A percentile compares a stretch with the other conserved stretches of the same genome.
Evolutionary conservation across 1,140 invertebrate species (phyloP).

Genomic region (Drosophila subobscura): DNA sequence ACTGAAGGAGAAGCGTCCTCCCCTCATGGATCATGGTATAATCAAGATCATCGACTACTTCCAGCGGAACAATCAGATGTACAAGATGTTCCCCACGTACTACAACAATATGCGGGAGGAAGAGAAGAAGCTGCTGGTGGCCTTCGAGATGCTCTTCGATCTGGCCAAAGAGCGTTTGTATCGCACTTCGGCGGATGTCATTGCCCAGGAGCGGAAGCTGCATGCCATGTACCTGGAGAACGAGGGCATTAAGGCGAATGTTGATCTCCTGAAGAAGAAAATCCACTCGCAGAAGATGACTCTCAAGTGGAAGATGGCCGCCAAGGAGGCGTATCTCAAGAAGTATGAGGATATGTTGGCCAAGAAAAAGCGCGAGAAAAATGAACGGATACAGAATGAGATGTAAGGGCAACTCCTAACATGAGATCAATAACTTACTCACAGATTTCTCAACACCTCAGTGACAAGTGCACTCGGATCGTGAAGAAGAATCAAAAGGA

Average conservation of each 20-base stretch:
- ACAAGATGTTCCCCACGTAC: conserved; percentile 20
- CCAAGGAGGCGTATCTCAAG: conserved; percentile 24
- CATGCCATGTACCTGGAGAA: conserved; percentile 47
- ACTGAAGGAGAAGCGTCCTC: conserved; percentile 33
- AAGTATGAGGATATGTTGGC: conserved; percentile 23
- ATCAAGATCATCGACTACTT: conserved; percentile 68
- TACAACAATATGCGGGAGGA: conserved; percentile 5
- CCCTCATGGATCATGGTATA: conserved; percentile 55
- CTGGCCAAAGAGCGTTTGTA: conserved; percentile 41
- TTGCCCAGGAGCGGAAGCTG: conserved; percentile 45
- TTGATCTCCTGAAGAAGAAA: conserved; percentile 18
- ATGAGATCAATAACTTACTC: neutral
- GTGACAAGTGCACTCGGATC: conserved; percentile 31
- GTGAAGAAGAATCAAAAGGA: conserved; percentile 29
- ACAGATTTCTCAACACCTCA: neutral
- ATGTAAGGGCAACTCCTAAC: conserved; percentile 16
- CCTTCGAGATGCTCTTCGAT: conserved; percentile 39
- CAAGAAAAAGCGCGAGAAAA: conserved; percentile 31
- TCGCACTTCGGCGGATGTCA: conserved; percentile 24
- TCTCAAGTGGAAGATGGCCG: neutral
- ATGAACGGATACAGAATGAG: conserved; percentile 39
- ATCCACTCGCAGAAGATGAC: conserved; percentile 17
- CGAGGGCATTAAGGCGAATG: conserved; percentile 13
- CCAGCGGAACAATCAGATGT: conserved; percentile 40
- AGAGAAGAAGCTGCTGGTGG: conserved; percentile 26